Conservation (phyloP, 2,888 invertebrate species). For the Acanthacorydalis orientalis region DNA sequence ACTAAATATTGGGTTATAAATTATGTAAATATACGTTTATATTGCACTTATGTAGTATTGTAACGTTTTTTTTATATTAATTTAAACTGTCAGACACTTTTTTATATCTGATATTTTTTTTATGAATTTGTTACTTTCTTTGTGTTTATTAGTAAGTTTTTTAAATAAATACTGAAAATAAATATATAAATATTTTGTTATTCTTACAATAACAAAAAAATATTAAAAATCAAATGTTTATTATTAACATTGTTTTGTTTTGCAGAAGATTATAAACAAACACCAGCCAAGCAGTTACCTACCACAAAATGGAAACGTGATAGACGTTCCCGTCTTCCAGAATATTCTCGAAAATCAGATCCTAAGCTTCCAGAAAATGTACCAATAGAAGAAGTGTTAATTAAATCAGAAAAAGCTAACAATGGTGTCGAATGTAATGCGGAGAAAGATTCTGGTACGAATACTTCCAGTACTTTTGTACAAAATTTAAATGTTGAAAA, state of each 20-base stretch:
- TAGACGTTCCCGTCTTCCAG: slow-evolving; percentile 32
- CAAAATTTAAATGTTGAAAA: slow-evolving; percentile 8
- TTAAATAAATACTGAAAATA: no score
- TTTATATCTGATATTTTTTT: no score
- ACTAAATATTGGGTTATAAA: no score
- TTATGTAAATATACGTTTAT: no score
- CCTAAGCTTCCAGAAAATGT: slow-evolving; percentile 22
- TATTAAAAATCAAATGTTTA: no score
- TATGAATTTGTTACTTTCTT: no score
- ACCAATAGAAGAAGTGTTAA: slow-evolving; percentile 11
- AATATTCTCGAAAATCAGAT: slow-evolving; percentile 25
- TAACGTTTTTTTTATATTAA: no score
- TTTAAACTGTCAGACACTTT: no score
- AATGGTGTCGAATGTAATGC: slow-evolving; percentile 1
- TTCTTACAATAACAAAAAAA: no score
- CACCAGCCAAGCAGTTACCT: slow-evolving; percentile 37
- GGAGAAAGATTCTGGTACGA: slow-evolving; percentile 12
- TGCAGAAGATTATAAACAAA: slow-evolving; percentile 18
- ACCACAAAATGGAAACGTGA: slow-evolving; percentile 60
- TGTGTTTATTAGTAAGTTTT: no score
- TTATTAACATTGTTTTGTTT: slow-evolving; percentile 6
- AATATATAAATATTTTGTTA: no score
- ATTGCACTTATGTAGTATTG: no score
- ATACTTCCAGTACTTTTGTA: slow-evolving; percentile 15
- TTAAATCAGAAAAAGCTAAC: slow-evolving; percentile 4